Evolutionary conservation across 2,888 invertebrate genomes (phyloP), one percentile per base, ranked within the genome.

Genomic region (Panzeria rudis): DNA sequence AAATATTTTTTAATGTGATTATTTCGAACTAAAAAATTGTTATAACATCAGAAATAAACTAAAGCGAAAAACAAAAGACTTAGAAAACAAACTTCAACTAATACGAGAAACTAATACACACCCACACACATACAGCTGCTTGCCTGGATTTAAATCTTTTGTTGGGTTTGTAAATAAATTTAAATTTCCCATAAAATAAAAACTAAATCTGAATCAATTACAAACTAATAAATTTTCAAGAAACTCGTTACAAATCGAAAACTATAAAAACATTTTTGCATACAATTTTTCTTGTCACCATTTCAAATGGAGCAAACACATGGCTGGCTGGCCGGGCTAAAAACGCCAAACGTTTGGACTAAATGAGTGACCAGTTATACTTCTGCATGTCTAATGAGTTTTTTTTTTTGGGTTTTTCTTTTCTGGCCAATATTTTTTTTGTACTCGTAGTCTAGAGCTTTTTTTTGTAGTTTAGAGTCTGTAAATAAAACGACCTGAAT

Each of bases 401-500:
- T 23, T 23, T 59, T n/a, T 15, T n/a, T 59, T 20, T 41, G 3
- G 8, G 15, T 44, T 56, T 29, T 64, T 38, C 13, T 59, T 56
- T 41, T n/a, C 32, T 35, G 9, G 41, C 61, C 11, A 56, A 35
- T n/a, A 44, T 35, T 56, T 47, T 13, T n/a, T n/a, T n/a, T n/a
- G n/a, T n/a, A n/a, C n/a, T n/a, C n/a, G n/a, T n/a, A n/a, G n/a
- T n/a, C n/a, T n/a, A n/a, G n/a, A n/a, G n/a, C 5, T 47, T 47
- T 17, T 50, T 17, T 20, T 17, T 20, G 17, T 9, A 17, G 11
- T 15, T 20, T 20, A 15, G 52, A 71, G 52, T 32, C 32, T n/a
- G 25, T 9, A 20, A 72, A 23, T 56, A 56, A 64, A 79, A 56
- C 62, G 76, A 82, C 47, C 82, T 82, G 75, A 76, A 81, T 81